Evolutionary conservation across 2,113 vertebrate genomes (phyloP).

Genomic region (Dromas ardeola): DNA sequence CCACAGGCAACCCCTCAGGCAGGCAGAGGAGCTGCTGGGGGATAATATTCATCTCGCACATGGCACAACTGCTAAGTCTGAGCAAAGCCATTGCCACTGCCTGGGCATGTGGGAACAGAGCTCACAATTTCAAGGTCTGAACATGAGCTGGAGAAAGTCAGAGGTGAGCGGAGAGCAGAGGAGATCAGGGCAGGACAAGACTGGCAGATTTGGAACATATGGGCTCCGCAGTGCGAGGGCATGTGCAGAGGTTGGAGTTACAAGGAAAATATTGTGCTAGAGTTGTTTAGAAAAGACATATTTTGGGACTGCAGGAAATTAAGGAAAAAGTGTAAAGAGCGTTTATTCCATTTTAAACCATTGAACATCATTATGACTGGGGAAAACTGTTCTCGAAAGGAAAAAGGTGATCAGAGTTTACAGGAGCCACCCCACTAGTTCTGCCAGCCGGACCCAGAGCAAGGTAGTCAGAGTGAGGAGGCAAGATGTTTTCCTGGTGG

Average conservation of each 20-base stretch:
- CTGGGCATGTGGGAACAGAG: not conserved
- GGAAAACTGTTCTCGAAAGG: not conserved
- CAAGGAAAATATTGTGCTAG: not conserved
- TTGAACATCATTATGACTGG: not conserved
- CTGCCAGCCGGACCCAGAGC: not conserved
- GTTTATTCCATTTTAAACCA: not conserved
- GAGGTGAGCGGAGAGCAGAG: not conserved
- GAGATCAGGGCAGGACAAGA: not conserved
- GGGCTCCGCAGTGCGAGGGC: fast-evolving
- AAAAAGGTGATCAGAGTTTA: not conserved
- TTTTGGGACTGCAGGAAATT: not conserved
- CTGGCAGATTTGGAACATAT: not conserved
- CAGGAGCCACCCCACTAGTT: not conserved
- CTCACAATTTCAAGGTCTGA: not conserved
- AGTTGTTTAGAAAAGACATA: not conserved
- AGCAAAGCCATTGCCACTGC: not conserved
- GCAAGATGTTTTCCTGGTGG: not conserved
- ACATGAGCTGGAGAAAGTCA: not conserved
- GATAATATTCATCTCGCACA: not conserved
- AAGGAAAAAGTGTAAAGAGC: not conserved
- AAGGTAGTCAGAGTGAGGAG: not conserved
- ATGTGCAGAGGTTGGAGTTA: not conserved
- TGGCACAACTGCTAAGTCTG: not conserved
- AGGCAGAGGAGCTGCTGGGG: not conserved
- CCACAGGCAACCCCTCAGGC: not conserved